Evolutionary conservation across 2,797 vertebrate genomes (phyloP).

Genomic region (Labroides dimidiatus): DNA sequence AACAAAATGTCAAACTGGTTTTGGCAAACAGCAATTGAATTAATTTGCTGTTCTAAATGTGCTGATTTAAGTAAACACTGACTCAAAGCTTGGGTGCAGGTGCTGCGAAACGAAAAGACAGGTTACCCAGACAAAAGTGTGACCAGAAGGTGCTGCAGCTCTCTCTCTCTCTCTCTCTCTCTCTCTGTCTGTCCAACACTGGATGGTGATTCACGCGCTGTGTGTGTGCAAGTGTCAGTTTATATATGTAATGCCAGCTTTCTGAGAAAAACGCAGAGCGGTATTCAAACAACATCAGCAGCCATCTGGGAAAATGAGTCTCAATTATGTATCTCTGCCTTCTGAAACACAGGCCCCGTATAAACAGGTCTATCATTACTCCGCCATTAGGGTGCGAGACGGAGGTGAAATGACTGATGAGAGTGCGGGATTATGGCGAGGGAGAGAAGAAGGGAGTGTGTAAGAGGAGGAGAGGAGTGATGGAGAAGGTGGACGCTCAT

Average conservation of each 20-base stretch:
- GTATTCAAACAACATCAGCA: constrained; percentile 41
- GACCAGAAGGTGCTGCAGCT: constrained; percentile 1
- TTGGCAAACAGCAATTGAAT: constrained; percentile 10
- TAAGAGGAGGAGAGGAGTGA: constrained; percentile 32
- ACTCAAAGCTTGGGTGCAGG: neutral
- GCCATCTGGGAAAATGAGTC: constrained; percentile 49
- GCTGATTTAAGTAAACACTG: constrained; percentile 18
- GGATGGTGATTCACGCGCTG: constrained; percentile 5
- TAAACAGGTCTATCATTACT: constrained; percentile 56
- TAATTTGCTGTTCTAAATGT: constrained; percentile 3
- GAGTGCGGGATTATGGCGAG: constrained; percentile 30
- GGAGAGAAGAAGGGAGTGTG: neutral
- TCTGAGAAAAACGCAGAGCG: constrained; percentile 34
- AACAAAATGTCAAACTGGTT: constrained; percentile 22
- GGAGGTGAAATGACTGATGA: constrained; percentile 57
- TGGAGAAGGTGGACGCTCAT: constrained; percentile 60
- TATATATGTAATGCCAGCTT: constrained; percentile 39
- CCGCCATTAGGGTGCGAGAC: constrained; percentile 34
- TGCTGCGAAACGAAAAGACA: neutral
- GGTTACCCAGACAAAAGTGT: constrained; percentile 5
- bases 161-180: neutral
- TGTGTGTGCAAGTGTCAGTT: constrained; percentile 21
- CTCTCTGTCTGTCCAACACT: neutral
- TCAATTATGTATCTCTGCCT: constrained; percentile 43
- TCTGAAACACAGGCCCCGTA: constrained; percentile 26